Percentiles rank a stretch among this genome's conserved stretches.
These are phyloP conservation scores for Andricus grossulariae DNA, from an alignment of 1,140 invertebrate genomes.

Conservation along the genomic window DNA sequence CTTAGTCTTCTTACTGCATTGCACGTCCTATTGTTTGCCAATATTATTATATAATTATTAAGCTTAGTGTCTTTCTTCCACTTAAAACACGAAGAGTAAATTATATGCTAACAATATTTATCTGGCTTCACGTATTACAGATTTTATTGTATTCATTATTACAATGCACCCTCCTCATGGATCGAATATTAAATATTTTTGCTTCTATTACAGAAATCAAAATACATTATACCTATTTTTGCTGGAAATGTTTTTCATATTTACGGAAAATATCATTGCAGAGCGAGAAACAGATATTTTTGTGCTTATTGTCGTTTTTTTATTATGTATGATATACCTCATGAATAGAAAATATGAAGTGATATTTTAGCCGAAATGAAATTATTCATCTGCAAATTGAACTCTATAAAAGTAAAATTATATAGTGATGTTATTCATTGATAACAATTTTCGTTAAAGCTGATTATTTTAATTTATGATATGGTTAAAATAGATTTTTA, in stretches of 20 bases:
- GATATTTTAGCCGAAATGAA: no score
- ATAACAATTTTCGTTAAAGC: no score
- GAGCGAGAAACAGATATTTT: no score
- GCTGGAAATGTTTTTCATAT: not conserved
- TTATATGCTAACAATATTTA: not conserved
- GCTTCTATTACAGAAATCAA: constrained; percentile 8
- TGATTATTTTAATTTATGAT: no score
- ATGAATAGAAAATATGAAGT: no score
- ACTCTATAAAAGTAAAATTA: no score
- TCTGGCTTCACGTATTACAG: not conserved
- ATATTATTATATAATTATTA: not conserved
- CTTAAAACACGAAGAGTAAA: not conserved
- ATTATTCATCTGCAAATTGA: no score
- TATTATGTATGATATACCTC: no score
- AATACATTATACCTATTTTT: constrained; percentile 26
- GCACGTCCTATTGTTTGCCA: not conserved
- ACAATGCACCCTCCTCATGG: not conserved
- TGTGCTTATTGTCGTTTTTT: no score
- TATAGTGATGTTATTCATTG: no score
- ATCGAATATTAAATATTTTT: not conserved
- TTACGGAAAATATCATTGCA: not conserved
- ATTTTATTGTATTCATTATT: not conserved
- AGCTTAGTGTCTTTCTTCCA: not conserved
- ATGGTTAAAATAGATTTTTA: no score
- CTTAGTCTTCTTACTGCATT: not conserved